Evolutionary conservation across 2,797 vertebrate genomes (phyloP).

Genomic region (Forpus xanthops): DNA sequence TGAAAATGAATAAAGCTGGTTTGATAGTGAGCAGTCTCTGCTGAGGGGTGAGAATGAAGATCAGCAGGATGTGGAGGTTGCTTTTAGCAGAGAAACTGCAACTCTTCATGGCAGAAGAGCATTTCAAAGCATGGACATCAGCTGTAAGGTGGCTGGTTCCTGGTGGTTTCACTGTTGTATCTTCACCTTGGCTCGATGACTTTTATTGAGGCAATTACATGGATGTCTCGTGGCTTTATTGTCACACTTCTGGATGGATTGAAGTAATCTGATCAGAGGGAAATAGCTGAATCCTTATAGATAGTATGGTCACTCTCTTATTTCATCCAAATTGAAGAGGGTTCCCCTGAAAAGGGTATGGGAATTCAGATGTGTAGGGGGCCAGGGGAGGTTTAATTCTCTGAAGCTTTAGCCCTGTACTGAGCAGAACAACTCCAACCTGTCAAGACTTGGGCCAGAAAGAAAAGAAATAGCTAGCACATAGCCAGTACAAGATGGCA

Average conservation of each 20-base stretch:
- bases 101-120: background rate
- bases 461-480: background rate
- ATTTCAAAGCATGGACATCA: background rate
- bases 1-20: background rate
- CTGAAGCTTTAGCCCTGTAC: background rate
- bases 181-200: background rate
- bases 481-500: background rate
- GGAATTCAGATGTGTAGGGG: background rate
- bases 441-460: background rate
- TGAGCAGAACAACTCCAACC: background rate
- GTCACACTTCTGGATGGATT: background rate
- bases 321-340: background rate
- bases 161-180: background rate
- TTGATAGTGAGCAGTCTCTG: background rate
- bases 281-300: background rate
- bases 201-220: background rate
- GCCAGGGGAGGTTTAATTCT: background rate
- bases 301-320: background rate
- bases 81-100: background rate
- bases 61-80: fast-evolving
- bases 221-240: fast-evolving
- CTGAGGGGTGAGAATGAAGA: background rate
- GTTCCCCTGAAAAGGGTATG: background rate
- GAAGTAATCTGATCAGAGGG: no score
- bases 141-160: background rate